Percentiles rank a stretch among this genome's conserved stretches.
These are phyloP conservation scores for Ptychoptera albimana DNA, from an alignment of 2,888 invertebrate genomes.

Conservation along the genomic window DNA sequence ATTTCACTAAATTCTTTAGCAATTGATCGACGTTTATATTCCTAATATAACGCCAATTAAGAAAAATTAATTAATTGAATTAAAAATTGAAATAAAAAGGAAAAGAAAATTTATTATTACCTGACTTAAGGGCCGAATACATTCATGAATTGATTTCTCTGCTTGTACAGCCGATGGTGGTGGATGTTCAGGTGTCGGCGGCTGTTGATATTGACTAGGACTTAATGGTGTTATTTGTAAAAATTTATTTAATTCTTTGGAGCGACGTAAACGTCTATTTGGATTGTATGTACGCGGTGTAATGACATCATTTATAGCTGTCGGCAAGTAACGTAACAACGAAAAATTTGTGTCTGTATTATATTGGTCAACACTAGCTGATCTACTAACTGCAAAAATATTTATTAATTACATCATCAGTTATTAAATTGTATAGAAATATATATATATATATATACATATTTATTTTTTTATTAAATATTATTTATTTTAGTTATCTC, in stretches of 20 bases:
- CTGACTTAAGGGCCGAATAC: constrained; percentile 79
- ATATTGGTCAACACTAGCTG: constrained; percentile 7
- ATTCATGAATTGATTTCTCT: constrained; percentile 74
- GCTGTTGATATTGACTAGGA: constrained; percentile 80
- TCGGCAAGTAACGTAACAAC: no score
- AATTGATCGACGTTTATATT: constrained; percentile 62
- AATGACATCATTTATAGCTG: no score
- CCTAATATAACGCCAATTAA: constrained; percentile 33
- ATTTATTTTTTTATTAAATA: no score
- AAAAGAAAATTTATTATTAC: constrained; percentile 50
- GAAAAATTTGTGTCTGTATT: not conserved
- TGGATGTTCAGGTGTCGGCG: constrained; percentile 87
- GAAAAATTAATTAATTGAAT: not conserved
- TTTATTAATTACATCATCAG: no score
- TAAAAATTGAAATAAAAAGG: constrained; percentile 4
- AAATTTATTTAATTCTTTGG: no score
- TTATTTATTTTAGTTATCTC: no score
- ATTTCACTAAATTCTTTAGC: constrained; percentile 26
- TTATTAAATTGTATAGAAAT: no score
- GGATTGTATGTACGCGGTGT: no score
- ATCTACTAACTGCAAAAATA: constrained; percentile 1
- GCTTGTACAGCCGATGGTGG: constrained; percentile 84
- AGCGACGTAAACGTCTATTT: no score
- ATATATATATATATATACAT: no score
- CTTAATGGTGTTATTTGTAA: constrained; percentile 48